A percentile compares a stretch with the other conserved stretches of the same genome.
Evolutionary conservation across 2,113 vertebrate genomes (phyloP).

Genomic region (Strigops habroptila): DNA sequence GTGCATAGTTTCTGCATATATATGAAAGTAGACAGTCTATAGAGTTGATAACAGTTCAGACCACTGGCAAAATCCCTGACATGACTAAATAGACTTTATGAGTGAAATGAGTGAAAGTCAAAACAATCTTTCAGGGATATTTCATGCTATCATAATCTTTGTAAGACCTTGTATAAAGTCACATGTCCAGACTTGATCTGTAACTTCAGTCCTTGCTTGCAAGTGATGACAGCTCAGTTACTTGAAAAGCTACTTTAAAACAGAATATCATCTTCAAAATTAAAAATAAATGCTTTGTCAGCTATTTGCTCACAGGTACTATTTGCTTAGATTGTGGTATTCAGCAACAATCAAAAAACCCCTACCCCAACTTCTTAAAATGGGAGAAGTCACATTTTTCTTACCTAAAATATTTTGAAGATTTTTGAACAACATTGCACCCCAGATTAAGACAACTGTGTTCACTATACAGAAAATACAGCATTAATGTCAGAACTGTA

Average conservation of each 20-base stretch:
- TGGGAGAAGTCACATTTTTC: not conserved
- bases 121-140: constrained; percentile 10
- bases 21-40: not conserved
- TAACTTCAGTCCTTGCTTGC: not conserved
- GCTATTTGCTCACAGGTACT: not conserved
- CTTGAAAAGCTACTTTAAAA: constrained; percentile 16
- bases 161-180: not conserved
- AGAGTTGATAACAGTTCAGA: not conserved
- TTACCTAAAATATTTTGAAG: not conserved
- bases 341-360: not conserved
- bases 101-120: not conserved
- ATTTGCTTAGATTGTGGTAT: not conserved
- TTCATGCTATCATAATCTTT: not conserved
- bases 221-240: constrained; percentile 9
- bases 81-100: not conserved
- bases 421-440: not conserved
- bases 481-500: not conserved
- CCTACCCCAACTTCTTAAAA: not conserved
- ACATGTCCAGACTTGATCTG: constrained; percentile 7
- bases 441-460: not conserved
- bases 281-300: not conserved
- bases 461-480: not conserved
- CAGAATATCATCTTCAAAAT: not conserved
- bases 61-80: not conserved
- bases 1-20: not conserved